phyloP scores from a whole-genome alignment of 2,797 vertebrate species.

The Morelia viridis region DNA sequence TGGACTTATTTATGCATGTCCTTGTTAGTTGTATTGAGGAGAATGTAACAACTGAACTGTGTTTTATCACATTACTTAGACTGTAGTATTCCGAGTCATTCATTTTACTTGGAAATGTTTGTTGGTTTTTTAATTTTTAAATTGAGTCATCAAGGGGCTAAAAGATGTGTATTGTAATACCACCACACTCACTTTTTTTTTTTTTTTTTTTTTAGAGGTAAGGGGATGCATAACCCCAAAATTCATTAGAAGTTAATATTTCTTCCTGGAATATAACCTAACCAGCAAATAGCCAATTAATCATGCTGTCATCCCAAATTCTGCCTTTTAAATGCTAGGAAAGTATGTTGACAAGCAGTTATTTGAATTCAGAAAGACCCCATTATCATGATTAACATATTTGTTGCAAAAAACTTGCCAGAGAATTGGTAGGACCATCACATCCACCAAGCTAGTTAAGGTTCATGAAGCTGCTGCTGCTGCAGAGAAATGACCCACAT shows the following conservation, averaged over 20 bases:
- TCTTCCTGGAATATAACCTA: background rate
- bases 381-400: background rate
- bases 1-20: background rate
- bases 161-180: background rate
- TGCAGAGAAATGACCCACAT: background rate
- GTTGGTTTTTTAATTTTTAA: background rate
- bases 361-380: background rate
- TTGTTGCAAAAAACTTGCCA: background rate
- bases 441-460: background rate
- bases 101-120: background rate
- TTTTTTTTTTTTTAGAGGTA: background rate
- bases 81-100: background rate
- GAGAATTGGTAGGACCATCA: background rate
- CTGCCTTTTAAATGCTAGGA: background rate
- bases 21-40: background rate
- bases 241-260: background rate
- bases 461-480: background rate
- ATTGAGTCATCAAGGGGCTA: background rate
- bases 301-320: background rate
- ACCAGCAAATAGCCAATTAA: background rate
- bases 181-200: background rate
- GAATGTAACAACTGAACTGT: background rate
- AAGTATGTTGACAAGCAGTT: background rate
- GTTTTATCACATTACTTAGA: background rate
- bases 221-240: background rate